Base-by-base conservation (phyloP, 30 jellyfish, hydroid and myxozoan genomes). In the Hydractinia echinata region DNA sequence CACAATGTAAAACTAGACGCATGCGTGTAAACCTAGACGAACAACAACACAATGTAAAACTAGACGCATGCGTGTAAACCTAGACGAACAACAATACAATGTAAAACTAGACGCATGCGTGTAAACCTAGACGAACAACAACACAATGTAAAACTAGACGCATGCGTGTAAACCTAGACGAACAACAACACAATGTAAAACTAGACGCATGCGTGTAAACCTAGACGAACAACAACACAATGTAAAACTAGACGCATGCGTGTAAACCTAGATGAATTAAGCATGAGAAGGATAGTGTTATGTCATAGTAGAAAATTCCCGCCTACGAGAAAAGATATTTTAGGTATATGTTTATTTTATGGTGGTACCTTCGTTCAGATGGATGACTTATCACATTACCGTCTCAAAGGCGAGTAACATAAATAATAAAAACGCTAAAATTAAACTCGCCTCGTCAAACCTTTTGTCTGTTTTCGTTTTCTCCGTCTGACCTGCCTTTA, bases 401-500 rank as follows among this genome's bases (percentile, higher is more conserved):
- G 44, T 30, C 44, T 30, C 44, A 30, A 30, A 15, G 14, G 15
- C 4, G 19, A 73, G 50, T 18, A 68, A 67, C 67, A 8, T 0
- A 51, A 8, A 60, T 73, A 8, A 55, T 81, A 60, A 51, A 6
- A 50, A 53, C 49, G 11, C 60, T 20, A 1, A 70, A 56, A 51
- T 0, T 7, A 0, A 6, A 39, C 67, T 61, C 81, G 80, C 97
- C 91, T 92, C 98, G 15, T 92, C 96, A 49, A 92, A 82, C 39
- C 80, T 76, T 73, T 80, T 86, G 79, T 92, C 94, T 7, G 88
- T 78, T 61, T 79, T 81, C 14, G 92, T 84, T 68, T 81, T 72
- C 83, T 86, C 96, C 10, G 94, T 87, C 15, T 51, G 84, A 1
- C 95, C 95, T 10, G 96, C 88, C 69, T 88, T 77, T n/a, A 92